Evolutionary conservation across 2,113 vertebrate genomes (phyloP), one percentile per base, ranked within the genome.

Genomic region (Mesembrinibis cayennensis): DNA sequence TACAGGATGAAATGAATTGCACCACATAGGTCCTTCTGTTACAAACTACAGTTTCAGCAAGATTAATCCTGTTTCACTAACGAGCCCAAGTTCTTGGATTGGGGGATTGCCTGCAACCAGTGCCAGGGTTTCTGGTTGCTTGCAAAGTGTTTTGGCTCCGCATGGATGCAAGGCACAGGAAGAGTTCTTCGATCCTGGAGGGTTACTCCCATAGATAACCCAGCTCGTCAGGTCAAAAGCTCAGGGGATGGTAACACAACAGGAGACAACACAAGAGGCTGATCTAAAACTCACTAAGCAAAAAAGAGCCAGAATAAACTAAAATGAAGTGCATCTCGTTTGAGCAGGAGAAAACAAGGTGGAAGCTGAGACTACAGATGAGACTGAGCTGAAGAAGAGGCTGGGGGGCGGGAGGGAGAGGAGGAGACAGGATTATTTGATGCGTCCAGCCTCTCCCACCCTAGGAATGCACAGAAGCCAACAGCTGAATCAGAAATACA

Each of bases 391-490:
- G 69, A 56, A 81, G 45, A 79, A 63, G n/a, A 62, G 26, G 65
- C 42, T n/a, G 22, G 34, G 26, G 25, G 23, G n/a, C 29, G 30
- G 63, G 27, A 84, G 22, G 21, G 42, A 83, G 36, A 56, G 52
- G 34, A 88, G 6, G 19, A 85, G 23, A 44, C 1, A 1, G 40
- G 45, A 42, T 52, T 74, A 49, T 74, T 77, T 52, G 55, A 69
- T 69, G 63, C 70, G 45, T 40, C 58, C 74, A 82, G 71, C 71
- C 86, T 86, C 85, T 93, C 93, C 91, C 42, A 89, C 27, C 16
- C 82, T 3, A 65, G 76, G 76, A 92, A 92, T 38, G 85, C 73
- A 59, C 62, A 71, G 90, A 76, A 88, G 49, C 85, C 25, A 3
- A 65, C 19, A 72, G 23, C 27, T 49, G 36, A 52, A 80, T 69